Evolutionary conservation across 2,113 vertebrate genomes (phyloP), one percentile per base, ranked within the genome.

Genomic region (Glaucidium brasilianum): DNA sequence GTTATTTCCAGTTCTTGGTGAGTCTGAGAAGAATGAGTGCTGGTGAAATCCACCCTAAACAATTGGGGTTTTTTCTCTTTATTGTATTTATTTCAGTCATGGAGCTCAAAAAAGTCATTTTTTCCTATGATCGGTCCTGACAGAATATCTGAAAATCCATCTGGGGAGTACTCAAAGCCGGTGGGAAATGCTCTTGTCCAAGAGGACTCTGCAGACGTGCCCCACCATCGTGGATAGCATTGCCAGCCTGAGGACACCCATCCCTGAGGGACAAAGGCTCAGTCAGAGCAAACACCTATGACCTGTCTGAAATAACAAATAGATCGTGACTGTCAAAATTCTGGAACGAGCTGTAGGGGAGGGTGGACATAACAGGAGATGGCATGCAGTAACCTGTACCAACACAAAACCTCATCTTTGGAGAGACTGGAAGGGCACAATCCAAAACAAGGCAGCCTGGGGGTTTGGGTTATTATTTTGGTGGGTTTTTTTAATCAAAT

Each of bases 191-290:
- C 3, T 35, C 12, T 60, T 53, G 26, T 22, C 0, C 1, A 29
- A 82, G 59, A 62, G 37, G 62, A 35, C 32, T 71, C 63, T 73
- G 47, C 27, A 67, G 77, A 14, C 15, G 22, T 6, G 12, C 27
- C 39, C 23, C 27, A 52, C 34, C 7, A 3, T 15, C 0, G 0
- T n/a, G 37, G 49, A 10, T 34, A 34, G 12, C 27, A 12, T 3
- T 10, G 30, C 5, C 41, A 78, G 30, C 43, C 37, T 59, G 37
- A 34, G 49, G 26, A 68, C 4, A 47, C 6, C 37, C 66, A 73
- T 17, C 7, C 16, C 15, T 22, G 34, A 37, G 22, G 41, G 21
- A 64, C 30, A 78, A 59, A 30, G 39, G 16, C 37, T 47, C 25
- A 37, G 11, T 26, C 23, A 43, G 60, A 79, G n/a, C 50, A 83